Base-by-base conservation (phyloP, 2,797 vertebrate genomes). In the Labroides dimidiatus region DNA sequence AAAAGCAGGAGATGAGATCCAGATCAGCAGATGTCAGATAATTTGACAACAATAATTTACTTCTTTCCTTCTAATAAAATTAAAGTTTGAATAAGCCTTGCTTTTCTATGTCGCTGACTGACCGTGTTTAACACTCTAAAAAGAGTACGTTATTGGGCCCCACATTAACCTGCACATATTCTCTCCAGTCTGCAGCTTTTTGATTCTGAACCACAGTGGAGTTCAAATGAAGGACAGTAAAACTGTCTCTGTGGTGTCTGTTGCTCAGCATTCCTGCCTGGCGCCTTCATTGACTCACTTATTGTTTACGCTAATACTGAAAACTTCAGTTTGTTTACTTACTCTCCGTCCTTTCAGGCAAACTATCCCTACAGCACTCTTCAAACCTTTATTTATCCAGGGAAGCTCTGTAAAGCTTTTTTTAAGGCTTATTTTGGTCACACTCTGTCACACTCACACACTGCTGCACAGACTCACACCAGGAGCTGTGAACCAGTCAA, bases 251-350 rank as follows among this genome's bases (percentile, higher is more conserved):
- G 51, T 54, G 30, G 16, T 47, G 14, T n/a, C 21, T 44, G 23
- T 42, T 21, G 6, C 44, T 50, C 45, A 59, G 19, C 11, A 24
- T 72, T 77, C 52, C 43, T 56, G n/a, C 21, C 11, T 0, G 2
- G 16, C 30, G 30, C 30, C 30, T 65, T 55, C 33, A 11, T 58
- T 19, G 24, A 21, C 49, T 53, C 23, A 12, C 21, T 57, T 44
- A 42, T 4, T 52, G 51, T 81, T 72, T 45, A 54, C 59, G 44
- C 16, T 45, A 61, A 61, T 61, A 37, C 44, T 39, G 47, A 20
- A 67, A 27, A 49, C 69, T 17, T 14, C n/a, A n/a, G 53, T 44
- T 13, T 72, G 65, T 72, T 80, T 69, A 17, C 43, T 55, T 6
- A 51, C 20, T 49, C 36, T 59, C 49, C 55, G 45, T 48, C 52